Evolutionary conservation across 2,113 vertebrate genomes (phyloP).

Genomic region (Myotis davidii): DNA sequence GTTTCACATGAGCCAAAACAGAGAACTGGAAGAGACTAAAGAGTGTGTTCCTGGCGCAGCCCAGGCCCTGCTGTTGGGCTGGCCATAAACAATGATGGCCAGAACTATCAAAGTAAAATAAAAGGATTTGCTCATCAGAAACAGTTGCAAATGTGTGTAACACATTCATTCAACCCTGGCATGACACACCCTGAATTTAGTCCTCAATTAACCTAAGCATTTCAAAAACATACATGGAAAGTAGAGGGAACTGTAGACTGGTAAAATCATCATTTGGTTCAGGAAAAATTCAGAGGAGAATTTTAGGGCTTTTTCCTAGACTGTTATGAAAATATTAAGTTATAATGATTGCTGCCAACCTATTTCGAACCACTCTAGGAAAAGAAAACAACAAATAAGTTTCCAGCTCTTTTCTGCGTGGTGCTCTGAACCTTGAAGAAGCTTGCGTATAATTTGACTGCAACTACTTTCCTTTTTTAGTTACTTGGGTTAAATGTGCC

Average conservation of each 20-base stretch:
- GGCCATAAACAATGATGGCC: neutral
- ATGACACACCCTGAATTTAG: neutral
- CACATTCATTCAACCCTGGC: neutral
- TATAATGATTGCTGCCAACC: conserved; percentile 26
- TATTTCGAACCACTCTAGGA: conserved; percentile 47
- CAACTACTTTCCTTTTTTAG: conserved; percentile 79
- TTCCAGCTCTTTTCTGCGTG: conserved; percentile 25
- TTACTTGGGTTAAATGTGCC: conserved; percentile 76
- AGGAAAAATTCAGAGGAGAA: conserved; percentile 48
- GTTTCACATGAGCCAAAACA: conserved; percentile 18
- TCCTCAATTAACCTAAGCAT: conserved; percentile 2
- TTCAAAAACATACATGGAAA: conserved; percentile 35
- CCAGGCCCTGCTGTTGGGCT: neutral
- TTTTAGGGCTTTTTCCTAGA: conserved; percentile 47
- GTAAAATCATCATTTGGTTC: neutral
- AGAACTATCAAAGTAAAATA: neutral
- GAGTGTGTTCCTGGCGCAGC: neutral
- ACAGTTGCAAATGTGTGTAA: neutral
- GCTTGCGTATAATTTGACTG: conserved; percentile 47
- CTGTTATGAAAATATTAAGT: conserved; percentile 62
- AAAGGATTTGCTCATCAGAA: conserved; percentile 25
- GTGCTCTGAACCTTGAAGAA: conserved; percentile 27
- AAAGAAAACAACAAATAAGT: conserved; percentile 58
- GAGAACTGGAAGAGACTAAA: conserved; percentile 31
- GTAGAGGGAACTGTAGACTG: neutral